phyloP scores from a whole-genome alignment of 2,113 vertebrate genomes.

The Calidris pugnax region DNA sequence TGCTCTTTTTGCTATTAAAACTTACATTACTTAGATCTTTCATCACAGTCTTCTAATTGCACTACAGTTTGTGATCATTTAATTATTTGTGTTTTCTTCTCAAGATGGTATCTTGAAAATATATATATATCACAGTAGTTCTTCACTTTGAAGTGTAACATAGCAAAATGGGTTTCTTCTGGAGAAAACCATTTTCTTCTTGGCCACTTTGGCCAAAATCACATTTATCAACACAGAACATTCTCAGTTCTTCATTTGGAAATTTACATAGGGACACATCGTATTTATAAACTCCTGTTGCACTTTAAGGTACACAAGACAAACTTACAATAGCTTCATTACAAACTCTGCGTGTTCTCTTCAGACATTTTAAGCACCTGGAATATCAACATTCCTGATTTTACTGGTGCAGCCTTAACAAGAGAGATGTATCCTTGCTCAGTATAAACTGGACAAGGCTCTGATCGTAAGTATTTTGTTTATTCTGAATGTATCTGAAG shows the following conservation, averaged over 20 bases:
- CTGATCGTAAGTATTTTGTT: background rate
- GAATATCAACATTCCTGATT: constrained; percentile 25
- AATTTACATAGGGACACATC: background rate
- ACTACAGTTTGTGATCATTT: constrained; percentile 56
- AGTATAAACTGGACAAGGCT: background rate
- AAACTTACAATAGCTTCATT: constrained; percentile 1
- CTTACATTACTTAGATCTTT: constrained; percentile 36
- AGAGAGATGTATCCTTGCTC: background rate
- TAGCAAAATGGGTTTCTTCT: background rate
- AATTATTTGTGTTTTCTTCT: constrained; percentile 40
- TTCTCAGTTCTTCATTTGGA: background rate
- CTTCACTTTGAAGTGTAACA: background rate
- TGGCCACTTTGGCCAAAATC: background rate
- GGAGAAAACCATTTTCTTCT: background rate
- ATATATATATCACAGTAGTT: background rate
- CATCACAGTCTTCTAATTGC: constrained; percentile 54
- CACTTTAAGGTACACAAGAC: constrained; percentile 7
- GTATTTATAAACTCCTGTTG: constrained; percentile 9
- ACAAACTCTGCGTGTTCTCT: background rate
- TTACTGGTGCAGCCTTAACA: background rate
- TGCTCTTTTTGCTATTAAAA: constrained; percentile 51
- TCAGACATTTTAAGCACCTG: constrained; percentile 10
- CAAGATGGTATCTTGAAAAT: background rate
- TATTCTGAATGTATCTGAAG: background rate
- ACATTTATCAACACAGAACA: background rate